phyloP scores from a whole-genome alignment of 2,113 vertebrate genomes.

The Oxygymnocypris stewartii region DNA sequence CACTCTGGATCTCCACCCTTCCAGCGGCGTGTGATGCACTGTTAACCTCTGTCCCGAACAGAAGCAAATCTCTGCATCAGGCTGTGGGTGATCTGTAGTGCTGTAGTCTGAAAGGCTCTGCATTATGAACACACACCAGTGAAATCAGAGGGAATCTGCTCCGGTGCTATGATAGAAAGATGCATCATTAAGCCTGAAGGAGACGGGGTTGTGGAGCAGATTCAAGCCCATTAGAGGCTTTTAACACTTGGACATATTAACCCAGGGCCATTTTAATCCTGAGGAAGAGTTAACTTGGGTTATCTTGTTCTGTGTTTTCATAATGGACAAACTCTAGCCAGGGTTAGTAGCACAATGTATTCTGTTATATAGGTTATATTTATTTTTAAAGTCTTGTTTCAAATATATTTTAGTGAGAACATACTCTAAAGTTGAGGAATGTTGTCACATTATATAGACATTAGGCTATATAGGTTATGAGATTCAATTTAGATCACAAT shows the following conservation, averaged over 20 bases:
- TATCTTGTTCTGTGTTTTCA: background rate
- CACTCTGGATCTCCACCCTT: background rate
- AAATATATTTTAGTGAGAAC: background rate
- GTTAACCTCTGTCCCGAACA: background rate
- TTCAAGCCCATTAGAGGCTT: background rate
- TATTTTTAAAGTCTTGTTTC: background rate
- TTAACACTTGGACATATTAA: background rate
- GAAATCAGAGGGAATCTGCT: no score
- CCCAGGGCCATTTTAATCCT: background rate
- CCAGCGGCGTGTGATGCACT: background rate
- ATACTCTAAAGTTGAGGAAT: background rate
- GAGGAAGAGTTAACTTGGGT: background rate
- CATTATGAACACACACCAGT: background rate
- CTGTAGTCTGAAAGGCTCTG: background rate
- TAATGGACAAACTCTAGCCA: background rate
- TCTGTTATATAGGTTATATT: background rate
- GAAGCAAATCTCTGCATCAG: slow-evolving; percentile 2
- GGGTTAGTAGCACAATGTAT: background rate
- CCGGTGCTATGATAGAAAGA: background rate
- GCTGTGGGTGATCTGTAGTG: background rate
- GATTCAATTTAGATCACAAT: background rate
- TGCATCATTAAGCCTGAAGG: background rate
- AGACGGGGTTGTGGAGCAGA: background rate
- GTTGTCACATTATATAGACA: background rate
- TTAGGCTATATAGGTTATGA: background rate